Percentiles rank a stretch among this genome's conserved stretches.
Conservation (phyloP, 2,797 vertebrate species). For the Jordanella pulchra region DNA sequence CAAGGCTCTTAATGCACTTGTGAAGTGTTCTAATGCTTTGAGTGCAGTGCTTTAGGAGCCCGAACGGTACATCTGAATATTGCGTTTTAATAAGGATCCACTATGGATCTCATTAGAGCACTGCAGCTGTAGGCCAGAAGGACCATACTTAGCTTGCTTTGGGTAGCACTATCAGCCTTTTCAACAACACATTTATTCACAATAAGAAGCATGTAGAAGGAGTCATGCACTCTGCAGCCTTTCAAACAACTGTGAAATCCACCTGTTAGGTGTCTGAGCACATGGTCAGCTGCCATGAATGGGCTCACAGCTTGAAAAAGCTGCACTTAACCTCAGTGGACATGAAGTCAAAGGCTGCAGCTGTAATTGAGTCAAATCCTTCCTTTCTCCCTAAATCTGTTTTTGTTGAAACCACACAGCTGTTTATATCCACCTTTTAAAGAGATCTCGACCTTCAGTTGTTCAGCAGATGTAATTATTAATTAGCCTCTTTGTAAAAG, state of each 20-base stretch:
- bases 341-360: neutral
- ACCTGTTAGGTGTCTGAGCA: neutral
- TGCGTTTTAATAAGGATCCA: neutral
- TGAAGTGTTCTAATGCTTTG: neutral
- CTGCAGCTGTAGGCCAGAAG: neutral
- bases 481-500: slow-evolving; percentile 7
- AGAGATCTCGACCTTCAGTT: neutral
- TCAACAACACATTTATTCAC: neutral
- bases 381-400: neutral
- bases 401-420: neutral
- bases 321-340: neutral
- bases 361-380: neutral
- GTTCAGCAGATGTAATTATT: neutral
- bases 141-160: neutral
- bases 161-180: neutral
- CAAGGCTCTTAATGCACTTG: slow-evolving; percentile 10
- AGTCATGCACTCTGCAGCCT: neutral
- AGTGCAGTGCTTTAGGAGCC: neutral
- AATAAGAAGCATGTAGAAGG: neutral
- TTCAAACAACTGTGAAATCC: neutral
- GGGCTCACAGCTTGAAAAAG: neutral
- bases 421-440: too few species aligned
- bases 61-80: slow-evolving; percentile 6
- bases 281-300: neutral
- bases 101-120: slow-evolving; percentile 1